Conservation (phyloP, 2,797 vertebrate species). For the Danio kyathit region DNA sequence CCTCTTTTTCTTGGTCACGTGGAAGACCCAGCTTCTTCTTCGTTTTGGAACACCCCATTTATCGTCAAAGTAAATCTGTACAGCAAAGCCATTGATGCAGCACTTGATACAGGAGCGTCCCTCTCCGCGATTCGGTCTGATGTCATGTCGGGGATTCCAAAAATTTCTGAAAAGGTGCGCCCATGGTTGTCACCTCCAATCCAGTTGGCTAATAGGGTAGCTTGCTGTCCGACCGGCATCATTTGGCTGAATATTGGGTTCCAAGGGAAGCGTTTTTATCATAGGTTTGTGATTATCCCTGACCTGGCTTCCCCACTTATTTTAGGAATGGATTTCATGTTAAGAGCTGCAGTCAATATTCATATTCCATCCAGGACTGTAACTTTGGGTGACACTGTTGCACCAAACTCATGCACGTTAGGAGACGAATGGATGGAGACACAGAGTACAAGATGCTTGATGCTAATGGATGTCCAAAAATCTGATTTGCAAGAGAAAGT, state of each 20-base stretch:
- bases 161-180: background rate
- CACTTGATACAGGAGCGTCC: slow-evolving; percentile 14
- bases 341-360: background rate
- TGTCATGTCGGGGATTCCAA: too few relatives aligned
- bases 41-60: too few relatives aligned
- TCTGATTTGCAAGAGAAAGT: too few relatives aligned
- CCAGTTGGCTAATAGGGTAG: background rate
- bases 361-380: slow-evolving; percentile 10
- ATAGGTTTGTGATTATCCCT: background rate
- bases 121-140: background rate
- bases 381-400: background rate
- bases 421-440: background rate
- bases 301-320: background rate
- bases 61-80: too few relatives aligned
- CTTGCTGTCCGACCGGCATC: background rate
- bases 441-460: background rate
- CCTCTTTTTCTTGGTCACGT: too few relatives aligned
- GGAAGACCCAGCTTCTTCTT: too few relatives aligned
- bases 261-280: slow-evolving; percentile 2
- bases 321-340: slow-evolving; percentile 14
- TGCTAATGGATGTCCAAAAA: too few relatives aligned
- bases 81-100: background rate
- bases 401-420: background rate
- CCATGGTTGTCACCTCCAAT: background rate
- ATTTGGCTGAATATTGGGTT: slow-evolving; percentile 4